Conservation (phyloP, 2,113 vertebrate genomes). For the Mungos mungo region DNA sequence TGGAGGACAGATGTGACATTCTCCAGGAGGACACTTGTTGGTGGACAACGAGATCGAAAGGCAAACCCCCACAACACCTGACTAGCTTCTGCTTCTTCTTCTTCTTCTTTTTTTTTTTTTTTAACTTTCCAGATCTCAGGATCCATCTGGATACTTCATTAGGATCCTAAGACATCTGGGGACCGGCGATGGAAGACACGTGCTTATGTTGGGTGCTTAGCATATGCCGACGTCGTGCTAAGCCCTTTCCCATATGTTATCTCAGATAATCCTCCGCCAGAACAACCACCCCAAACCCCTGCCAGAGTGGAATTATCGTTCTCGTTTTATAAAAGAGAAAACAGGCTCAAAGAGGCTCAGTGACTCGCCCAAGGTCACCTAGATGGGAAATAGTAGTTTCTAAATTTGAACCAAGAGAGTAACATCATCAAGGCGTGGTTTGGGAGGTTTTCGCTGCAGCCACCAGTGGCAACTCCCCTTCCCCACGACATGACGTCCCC, state of each 20-base stretch:
- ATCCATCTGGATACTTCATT: slow-evolving; percentile 40
- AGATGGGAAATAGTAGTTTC: background rate
- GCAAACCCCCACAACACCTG: background rate
- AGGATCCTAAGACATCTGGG: slow-evolving; percentile 50
- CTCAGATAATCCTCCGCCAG: background rate
- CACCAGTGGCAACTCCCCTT: background rate
- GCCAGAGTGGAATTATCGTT: background rate
- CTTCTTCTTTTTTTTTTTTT: background rate
- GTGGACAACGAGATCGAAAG: background rate
- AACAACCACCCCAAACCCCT: background rate
- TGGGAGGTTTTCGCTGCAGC: background rate
- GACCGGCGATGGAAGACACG: background rate
- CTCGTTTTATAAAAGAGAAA: background rate
- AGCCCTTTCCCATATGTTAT: background rate
- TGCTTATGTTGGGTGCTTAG: too few relatives aligned
- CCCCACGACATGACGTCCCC: too few relatives aligned
- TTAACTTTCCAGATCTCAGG: slow-evolving; percentile 40
- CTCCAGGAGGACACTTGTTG: background rate
- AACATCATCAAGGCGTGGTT: background rate
- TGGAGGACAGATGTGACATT: slow-evolving; percentile 51
- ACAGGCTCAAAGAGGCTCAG: background rate
- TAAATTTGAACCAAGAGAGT: background rate
- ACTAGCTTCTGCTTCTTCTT: background rate
- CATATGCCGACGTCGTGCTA: background rate
- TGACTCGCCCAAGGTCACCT: background rate